Conservation (phyloP, 2,113 vertebrate genomes). For the Hippolais icterina region DNA sequence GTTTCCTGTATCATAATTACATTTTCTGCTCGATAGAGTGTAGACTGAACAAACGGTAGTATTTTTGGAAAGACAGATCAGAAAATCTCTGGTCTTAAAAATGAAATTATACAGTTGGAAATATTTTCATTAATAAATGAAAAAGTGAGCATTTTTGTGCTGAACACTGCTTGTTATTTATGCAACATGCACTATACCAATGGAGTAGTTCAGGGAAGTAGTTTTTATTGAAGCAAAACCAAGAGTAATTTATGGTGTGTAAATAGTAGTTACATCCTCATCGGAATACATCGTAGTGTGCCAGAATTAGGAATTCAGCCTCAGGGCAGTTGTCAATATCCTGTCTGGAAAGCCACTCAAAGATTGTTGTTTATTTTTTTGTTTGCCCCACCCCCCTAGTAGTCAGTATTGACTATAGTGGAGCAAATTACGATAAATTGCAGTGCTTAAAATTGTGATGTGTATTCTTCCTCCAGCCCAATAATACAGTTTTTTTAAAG, state of each 20-base stretch:
- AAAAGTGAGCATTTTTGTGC: not conserved
- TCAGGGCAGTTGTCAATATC: not conserved
- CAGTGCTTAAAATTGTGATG: not conserved
- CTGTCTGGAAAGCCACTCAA: not conserved
- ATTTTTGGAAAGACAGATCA: not conserved
- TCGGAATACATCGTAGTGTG: fast-evolving
- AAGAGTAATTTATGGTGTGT: not conserved
- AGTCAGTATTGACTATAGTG: not conserved
- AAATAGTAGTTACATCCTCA: not conserved
- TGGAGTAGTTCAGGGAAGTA: not conserved
- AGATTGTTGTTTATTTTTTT: not conserved
- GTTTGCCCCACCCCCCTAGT: not conserved
- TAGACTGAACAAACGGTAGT: not conserved
- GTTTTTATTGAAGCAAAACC: not conserved
- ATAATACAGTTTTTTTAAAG: not conserved
- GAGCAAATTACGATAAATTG: not conserved
- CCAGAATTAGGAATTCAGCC: not conserved
- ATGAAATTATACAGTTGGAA: not conserved
- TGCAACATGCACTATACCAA: not conserved
- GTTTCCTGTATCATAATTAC: not conserved
- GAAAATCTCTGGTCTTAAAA: not conserved
- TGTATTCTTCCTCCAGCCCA: not conserved
- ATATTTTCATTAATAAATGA: not conserved
- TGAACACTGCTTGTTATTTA: not conserved
- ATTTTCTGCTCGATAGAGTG: not conserved